phyloP scores from a whole-genome alignment of 1,140 invertebrate species.

The Halictus rubicundus region DNA sequence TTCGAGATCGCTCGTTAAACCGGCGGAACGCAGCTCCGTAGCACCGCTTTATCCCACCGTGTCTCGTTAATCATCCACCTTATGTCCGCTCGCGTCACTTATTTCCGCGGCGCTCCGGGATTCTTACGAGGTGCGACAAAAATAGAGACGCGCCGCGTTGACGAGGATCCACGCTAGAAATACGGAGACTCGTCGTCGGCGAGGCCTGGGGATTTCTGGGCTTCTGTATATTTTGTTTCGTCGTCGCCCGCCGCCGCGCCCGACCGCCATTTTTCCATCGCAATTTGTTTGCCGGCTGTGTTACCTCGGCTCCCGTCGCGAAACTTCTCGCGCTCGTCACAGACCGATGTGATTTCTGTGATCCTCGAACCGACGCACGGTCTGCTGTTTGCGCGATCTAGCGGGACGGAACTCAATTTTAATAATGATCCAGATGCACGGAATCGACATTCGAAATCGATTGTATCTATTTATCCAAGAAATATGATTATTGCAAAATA shows the following conservation, averaged over 20 bases:
- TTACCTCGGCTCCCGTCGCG: background rate
- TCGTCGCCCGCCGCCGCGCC: background rate
- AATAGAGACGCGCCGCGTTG: constrained; percentile 68
- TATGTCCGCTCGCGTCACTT: constrained; percentile 49
- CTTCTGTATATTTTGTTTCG: constrained; percentile 19
- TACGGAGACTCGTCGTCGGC: constrained; percentile 38
- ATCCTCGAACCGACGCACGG: background rate
- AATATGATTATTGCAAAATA: too few species aligned
- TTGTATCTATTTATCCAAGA: too few species aligned
- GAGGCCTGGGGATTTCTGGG: background rate
- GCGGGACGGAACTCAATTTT: too few species aligned
- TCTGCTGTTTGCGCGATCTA: too few species aligned
- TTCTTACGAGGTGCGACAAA: constrained; percentile 49
- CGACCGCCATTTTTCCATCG: constrained; percentile 9
- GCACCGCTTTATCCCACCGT: constrained; percentile 26
- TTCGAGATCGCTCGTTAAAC: constrained; percentile 40
- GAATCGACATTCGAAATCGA: too few species aligned
- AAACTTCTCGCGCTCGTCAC: background rate
- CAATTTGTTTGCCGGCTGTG: background rate
- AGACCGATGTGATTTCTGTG: background rate
- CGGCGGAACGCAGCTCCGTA: constrained; percentile 28
- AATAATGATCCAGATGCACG: too few species aligned
- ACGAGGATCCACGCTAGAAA: constrained; percentile 54
- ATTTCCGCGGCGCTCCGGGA: constrained; percentile 43
- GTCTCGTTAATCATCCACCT: constrained; percentile 58